Conservation (phyloP, 2,888 invertebrate species). For the Meliscaeva auricollis region DNA sequence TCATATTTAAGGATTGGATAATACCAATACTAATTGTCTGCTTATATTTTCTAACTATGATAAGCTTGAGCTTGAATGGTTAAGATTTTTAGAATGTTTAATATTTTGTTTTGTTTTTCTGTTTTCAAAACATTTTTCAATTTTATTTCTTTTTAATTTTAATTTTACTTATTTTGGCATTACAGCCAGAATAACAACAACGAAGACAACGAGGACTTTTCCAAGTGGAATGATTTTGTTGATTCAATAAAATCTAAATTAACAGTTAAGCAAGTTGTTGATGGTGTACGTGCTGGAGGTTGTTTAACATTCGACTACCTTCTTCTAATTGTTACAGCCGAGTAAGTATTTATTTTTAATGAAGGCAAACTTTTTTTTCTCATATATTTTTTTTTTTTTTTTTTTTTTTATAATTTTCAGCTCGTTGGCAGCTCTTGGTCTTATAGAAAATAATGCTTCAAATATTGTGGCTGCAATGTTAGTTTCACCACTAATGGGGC, state of each 20-base stretch:
- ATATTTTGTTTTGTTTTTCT: no score
- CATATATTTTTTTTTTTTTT: neutral
- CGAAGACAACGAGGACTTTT: conserved; percentile 84
- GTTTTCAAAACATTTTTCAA: neutral
- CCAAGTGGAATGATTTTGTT: conserved; percentile 89
- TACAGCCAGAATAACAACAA: conserved; percentile 76
- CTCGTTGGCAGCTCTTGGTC: conserved; percentile 92
- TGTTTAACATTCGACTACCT: conserved; percentile 93
- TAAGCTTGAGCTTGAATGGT: no score
- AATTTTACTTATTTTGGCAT: neutral
- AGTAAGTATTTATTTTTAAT: conserved; percentile 86
- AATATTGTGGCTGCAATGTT: conserved; percentile 92
- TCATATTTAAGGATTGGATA: no score
- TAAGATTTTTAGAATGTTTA: no score
- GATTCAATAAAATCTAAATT: conserved; percentile 91
- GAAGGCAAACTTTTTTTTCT: no score
- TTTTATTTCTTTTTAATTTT: neutral
- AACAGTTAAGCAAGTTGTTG: conserved; percentile 93
- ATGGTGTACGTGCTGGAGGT: conserved; percentile 90
- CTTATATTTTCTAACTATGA: no score
- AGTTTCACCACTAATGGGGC: conserved; percentile 92
- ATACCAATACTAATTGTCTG: no score
- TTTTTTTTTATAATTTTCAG: conserved; percentile 83
- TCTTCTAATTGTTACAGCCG: conserved; percentile 91
- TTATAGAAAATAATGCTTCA: conserved; percentile 93